These are phyloP conservation scores for Hydriomena furcata DNA, from an alignment of 2,888 invertebrate species.

Conservation along the genomic window DNA sequence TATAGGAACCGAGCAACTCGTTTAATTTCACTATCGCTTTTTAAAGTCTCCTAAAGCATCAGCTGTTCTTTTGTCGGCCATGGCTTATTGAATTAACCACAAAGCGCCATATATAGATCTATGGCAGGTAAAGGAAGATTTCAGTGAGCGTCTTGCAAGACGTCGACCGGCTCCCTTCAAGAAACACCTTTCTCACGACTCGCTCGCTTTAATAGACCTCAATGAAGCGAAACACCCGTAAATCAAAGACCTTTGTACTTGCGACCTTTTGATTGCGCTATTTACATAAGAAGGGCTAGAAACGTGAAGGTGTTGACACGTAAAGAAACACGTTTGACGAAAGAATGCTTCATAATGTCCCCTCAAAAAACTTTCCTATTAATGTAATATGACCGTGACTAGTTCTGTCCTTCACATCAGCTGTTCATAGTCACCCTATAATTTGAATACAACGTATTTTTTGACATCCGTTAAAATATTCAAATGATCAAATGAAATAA, in stretches of 20 bases:
- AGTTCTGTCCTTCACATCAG: conserved; percentile 54
- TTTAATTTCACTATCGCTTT: conserved; percentile 5
- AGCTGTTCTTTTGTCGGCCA: conserved; percentile 34
- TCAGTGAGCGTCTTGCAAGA: conserved; percentile 60
- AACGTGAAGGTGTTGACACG: conserved; percentile 78
- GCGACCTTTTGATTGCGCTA: conserved; percentile 69
- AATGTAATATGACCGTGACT: conserved; percentile 55
- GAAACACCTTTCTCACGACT: conserved; percentile 75
- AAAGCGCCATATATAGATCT: conserved; percentile 29
- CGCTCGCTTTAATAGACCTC: conserved; percentile 71
- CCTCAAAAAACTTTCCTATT: conserved; percentile 42
- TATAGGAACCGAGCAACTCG: not conserved
- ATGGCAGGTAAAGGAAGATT: conserved; percentile 34
- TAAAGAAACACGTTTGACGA: conserved; percentile 67
- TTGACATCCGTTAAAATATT: conserved; percentile 39
- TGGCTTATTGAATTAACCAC: conserved; percentile 32
- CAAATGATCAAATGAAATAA: too few relatives aligned
- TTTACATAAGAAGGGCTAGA: conserved; percentile 80
- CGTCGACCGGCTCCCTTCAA: conserved; percentile 56
- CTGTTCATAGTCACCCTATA: conserved; percentile 53
- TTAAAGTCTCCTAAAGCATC: conserved; percentile 24
- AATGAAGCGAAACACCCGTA: conserved; percentile 74
- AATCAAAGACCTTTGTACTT: conserved; percentile 74
- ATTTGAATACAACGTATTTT: conserved; percentile 38
- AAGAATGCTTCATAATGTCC: conserved; percentile 36